Conservation (phyloP, 2,888 invertebrate species). For the Drosophila ezoana region DNA sequence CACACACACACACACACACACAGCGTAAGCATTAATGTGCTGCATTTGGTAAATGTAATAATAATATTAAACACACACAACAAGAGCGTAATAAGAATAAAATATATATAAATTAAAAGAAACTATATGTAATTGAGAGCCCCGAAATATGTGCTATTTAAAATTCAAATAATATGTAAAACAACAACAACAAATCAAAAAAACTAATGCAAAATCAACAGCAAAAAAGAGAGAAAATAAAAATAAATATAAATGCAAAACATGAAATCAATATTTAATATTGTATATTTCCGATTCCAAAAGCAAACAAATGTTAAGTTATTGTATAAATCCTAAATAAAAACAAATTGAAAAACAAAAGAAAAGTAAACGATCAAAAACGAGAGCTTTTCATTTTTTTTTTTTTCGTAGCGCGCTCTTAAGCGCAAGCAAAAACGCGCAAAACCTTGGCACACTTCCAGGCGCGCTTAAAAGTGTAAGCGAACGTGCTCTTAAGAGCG, state of each 20-base stretch:
- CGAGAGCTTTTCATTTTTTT: neutral
- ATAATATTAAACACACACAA: constrained; percentile 37
- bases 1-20: constrained; percentile 15
- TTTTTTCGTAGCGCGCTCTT: constrained; percentile 10
- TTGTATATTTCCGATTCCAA: constrained; percentile 82
- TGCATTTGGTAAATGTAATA: constrained; percentile 72
- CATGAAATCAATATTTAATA: constrained; percentile 79
- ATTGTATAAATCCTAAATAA: constrained; percentile 78
- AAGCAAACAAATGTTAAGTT: constrained; percentile 75
- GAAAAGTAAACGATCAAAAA: constrained; percentile 10
- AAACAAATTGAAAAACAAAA: constrained; percentile 37
- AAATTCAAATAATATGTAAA: constrained; percentile 34
- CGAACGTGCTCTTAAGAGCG: neutral
- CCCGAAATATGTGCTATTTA: constrained; percentile 50
- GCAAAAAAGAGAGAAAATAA: constrained; percentile 15
- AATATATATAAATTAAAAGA: constrained; percentile 30
- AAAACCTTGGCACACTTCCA: constrained; percentile 28
- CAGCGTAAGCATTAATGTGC: constrained; percentile 74
- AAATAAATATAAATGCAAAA: constrained; percentile 34
- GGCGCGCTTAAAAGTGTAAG: constrained; percentile 4
- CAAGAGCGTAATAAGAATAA: constrained; percentile 23
- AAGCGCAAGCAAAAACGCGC: constrained; percentile 3
- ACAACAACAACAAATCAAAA: constrained; percentile 36
- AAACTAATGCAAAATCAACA: constrained; percentile 39
- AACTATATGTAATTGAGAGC: constrained; percentile 41